These are phyloP conservation scores for Deilephila porcellus DNA, from an alignment of 2,888 invertebrate species.

Conservation along the genomic window DNA sequence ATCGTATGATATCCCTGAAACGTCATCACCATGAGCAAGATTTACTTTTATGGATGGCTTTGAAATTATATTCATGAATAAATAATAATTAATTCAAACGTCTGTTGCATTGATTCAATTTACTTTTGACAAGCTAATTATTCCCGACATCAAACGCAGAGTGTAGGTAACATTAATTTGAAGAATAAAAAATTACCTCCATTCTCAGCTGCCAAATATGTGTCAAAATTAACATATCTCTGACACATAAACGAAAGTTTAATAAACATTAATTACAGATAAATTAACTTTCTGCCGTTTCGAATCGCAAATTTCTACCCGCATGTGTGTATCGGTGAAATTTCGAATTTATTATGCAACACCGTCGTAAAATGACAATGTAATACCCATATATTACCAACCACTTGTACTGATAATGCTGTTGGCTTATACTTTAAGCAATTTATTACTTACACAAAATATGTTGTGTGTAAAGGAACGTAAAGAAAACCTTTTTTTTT, in stretches of 20 bases:
- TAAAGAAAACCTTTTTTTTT: not conserved
- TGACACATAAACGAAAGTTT: conserved; percentile 11
- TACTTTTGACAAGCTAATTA: too few relatives aligned
- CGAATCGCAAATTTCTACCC: conserved; percentile 23
- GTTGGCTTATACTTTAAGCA: not conserved
- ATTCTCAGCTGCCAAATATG: not conserved
- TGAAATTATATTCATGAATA: too few relatives aligned
- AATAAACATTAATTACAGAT: conserved; percentile 10
- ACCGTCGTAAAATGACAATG: conserved; percentile 2
- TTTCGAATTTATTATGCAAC: conserved; percentile 21
- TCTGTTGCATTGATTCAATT: too few relatives aligned
- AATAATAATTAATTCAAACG: too few relatives aligned
- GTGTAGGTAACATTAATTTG: too few relatives aligned
- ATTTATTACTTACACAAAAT: not conserved
- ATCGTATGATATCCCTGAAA: too few relatives aligned
- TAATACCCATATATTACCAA: conserved; percentile 16
- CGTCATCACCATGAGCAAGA: too few relatives aligned
- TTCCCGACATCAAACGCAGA: too few relatives aligned
- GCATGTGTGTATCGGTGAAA: conserved; percentile 23
- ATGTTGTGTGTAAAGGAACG: not conserved
- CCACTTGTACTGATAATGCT: conserved; percentile 1
- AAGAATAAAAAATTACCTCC: too few relatives aligned
- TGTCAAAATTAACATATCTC: not conserved
- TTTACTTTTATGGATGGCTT: too few relatives aligned
- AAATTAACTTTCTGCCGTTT: not conserved